phyloP scores from a whole-genome alignment of 2,888 invertebrate genomes.

The Rutpela maculata region DNA sequence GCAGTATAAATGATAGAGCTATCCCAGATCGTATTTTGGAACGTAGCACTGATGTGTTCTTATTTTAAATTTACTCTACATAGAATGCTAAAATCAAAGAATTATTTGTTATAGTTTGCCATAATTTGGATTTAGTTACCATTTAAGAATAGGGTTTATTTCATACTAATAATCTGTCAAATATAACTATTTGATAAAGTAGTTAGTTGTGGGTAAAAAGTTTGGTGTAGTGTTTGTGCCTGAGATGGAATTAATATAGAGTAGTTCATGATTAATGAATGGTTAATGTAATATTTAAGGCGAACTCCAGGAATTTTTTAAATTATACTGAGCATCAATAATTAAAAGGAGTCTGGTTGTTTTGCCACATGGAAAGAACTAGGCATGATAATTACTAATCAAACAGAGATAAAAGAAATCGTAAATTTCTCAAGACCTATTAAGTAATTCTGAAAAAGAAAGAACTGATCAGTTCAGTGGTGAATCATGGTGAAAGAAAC shows the following conservation, averaged over 20 bases:
- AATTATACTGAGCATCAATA: too few species aligned
- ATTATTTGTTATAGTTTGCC: not conserved
- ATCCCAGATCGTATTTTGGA: not conserved
- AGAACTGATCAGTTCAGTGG: too few species aligned
- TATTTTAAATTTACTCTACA: conserved; percentile 7
- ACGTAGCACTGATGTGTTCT: not conserved
- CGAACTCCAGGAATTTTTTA: too few species aligned
- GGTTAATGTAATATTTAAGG: conserved; percentile 8
- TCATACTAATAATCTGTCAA: conserved; percentile 11
- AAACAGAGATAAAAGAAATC: too few species aligned
- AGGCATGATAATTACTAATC: too few species aligned
- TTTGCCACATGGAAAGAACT: too few species aligned
- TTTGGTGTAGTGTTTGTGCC: conserved; percentile 21
- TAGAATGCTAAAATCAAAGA: not conserved
- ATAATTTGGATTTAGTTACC: conserved; percentile 8
- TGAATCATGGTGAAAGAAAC: too few species aligned
- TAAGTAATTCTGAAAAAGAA: too few species aligned
- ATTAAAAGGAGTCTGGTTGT: too few species aligned
- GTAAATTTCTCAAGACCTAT: too few species aligned
- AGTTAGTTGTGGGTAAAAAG: not conserved
- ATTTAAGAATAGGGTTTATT: conserved; percentile 13
- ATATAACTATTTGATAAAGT: not conserved
- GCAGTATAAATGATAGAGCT: not conserved
- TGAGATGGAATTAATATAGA: not conserved
- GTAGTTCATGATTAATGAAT: conserved; percentile 16